Percentiles rank a stretch among this genome's conserved stretches.
These are phyloP conservation scores for Ephydatia muelleri DNA, from an alignment of 37 sponge, comb jelly and placozoan species.

Conservation along the genomic window DNA sequence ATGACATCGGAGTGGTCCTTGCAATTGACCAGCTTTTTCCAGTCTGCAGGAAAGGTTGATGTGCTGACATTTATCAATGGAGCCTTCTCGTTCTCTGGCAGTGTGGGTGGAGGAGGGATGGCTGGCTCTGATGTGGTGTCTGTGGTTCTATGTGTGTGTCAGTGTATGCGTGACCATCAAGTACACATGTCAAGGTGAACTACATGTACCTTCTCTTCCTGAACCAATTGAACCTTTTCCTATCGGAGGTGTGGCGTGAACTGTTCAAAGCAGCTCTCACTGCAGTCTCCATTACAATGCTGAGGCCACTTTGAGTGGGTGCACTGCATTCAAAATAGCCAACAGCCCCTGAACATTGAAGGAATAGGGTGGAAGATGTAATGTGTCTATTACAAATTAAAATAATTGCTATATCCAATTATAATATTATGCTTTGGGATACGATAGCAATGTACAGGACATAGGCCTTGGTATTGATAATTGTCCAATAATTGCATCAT, in stretches of 20 bases:
- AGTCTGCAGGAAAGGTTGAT: constrained; percentile 47
- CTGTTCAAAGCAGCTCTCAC: constrained; percentile 18
- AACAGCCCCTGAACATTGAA: constrained; percentile 28
- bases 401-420: no score
- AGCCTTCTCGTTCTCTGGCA: constrained; percentile 69
- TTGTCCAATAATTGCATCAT: no score
- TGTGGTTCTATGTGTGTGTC: no score
- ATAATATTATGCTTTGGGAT: no score
- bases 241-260: not conserved
- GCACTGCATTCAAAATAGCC: constrained; percentile 81
- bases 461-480: no score
- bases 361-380: not conserved
- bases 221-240: constrained; percentile 38
- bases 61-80: constrained; percentile 85
- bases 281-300: constrained; percentile 46
- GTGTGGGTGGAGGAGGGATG: constrained; percentile 78
- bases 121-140: constrained; percentile 8
- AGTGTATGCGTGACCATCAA: not conserved
- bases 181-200: not conserved
- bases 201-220: constrained; percentile 53
- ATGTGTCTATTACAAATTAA: no score
- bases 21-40: constrained; percentile 46
- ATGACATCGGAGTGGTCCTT: constrained; percentile 52
- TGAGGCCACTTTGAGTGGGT: constrained; percentile 42
- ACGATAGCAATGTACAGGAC: no score